A percentile compares a stretch with the other conserved stretches of the same genome.
Conservation (phyloP, 2,113 vertebrate genomes). For the Cynopterus brachyotis region DNA sequence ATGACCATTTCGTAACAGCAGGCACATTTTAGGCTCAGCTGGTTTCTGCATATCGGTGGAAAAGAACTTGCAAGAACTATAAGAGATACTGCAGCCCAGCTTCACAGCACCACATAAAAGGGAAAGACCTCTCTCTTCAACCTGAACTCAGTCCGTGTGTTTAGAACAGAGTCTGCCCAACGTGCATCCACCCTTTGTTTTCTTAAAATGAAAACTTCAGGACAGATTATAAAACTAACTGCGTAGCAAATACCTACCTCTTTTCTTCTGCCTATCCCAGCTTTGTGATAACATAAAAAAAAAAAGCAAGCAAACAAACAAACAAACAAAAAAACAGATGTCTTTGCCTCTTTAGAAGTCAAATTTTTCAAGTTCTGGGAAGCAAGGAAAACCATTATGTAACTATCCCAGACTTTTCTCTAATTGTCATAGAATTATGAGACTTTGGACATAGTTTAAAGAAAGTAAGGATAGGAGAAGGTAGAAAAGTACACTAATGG, state of each 20-base stretch:
- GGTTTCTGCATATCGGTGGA: rapidly evolving
- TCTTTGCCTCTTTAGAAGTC: neutral
- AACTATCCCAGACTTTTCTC: neutral
- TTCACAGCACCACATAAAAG: neutral
- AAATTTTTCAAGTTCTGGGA: neutral
- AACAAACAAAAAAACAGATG: neutral
- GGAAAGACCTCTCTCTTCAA: neutral
- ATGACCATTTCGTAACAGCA: neutral
- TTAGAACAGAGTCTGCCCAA: neutral
- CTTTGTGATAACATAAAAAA: neutral
- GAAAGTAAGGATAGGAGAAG: rapidly evolving
- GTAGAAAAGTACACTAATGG: neutral
- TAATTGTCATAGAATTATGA: neutral
- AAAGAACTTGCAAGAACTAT: neutral
- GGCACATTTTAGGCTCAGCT: neutral
- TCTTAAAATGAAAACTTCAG: neutral
- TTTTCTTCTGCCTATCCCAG: neutral
- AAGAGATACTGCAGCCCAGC: neutral
- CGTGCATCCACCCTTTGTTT: neutral
- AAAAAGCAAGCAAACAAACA: neutral
- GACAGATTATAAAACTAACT: neutral
- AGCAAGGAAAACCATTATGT: neutral
- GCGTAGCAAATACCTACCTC: neutral
- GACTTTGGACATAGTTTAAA: neutral
- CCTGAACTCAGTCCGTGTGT: neutral